Base-by-base conservation (phyloP, 2,797 vertebrate species). In the Leptatherina wallacei region DNA sequence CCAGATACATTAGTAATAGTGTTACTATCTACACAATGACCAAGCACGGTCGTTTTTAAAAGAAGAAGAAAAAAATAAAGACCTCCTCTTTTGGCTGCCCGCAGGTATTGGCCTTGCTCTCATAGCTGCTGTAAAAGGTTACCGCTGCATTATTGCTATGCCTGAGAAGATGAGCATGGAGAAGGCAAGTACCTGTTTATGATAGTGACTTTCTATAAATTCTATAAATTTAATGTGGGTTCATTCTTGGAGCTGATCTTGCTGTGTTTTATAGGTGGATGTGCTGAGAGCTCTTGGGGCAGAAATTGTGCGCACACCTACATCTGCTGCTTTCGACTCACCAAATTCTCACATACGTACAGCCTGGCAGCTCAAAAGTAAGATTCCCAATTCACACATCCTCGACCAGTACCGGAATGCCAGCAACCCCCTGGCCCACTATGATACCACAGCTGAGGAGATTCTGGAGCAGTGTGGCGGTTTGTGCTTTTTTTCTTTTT, bases 161-260 rank as follows among this genome's bases (percentile, higher is more conserved):
- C 97, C 97, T 0, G 96, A 98, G 91, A 98, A 96, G 81, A 98
- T 98, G 97, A 98, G 97, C 67, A 86, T 90, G 77, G 95, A 98
- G 85, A 98, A 98, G 96, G 97, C 96, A 61, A 66, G 5, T 59
- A 22, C 3, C 55, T 38, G 35, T n/a, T 4, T 7, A 16, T 52
- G 3, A 54, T 9, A 7, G 1, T 12, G 1, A 40, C 20, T 29
- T 14, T 1, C 35, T 7, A 4, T 11, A 2, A 10, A 3, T 32
- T 65, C 6, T 6, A 32, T 32, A 6, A 32, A 32, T 6, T 32
- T 2, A 13, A 0, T 10, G 12, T 0, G 0, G 6, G 14, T 10
- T 12, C 12, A 11, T 0, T 6, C 12, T 7, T 59, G 9, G 22
- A 29, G 22, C 58, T 70, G 16, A 35, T 57, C 6, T 40, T 42